Evolutionary conservation across 1,140 invertebrate species (phyloP).

Genomic region (Drosophila baimaii): DNA sequence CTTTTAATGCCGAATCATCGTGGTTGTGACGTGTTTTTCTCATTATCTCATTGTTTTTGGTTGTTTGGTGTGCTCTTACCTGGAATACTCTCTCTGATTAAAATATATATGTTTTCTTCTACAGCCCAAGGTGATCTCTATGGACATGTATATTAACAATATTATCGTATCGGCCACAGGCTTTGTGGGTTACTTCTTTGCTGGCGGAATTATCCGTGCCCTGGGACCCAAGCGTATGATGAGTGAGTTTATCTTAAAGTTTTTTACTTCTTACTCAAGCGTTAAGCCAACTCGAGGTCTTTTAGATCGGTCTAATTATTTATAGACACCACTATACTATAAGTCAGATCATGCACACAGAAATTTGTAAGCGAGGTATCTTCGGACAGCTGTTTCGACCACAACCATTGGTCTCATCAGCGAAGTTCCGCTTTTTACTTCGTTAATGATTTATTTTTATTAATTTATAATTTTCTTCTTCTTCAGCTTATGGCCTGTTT

Average conservation of each 20-base stretch:
- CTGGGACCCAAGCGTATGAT: slow-evolving; percentile 85
- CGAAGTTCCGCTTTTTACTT: no score
- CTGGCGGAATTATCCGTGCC: slow-evolving; percentile 84
- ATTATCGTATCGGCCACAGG: slow-evolving; percentile 85
- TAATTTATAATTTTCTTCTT: no score
- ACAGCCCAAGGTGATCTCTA: slow-evolving; percentile 74
- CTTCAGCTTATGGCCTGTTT: slow-evolving; percentile 80
- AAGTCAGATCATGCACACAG: no score
- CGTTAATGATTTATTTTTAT: no score
- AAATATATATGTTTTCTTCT: not conserved
- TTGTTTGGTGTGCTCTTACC: not conserved
- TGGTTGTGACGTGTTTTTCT: slow-evolving; percentile 13
- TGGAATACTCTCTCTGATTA: not conserved
- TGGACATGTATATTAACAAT: slow-evolving; percentile 86
- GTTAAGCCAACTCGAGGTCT: no score
- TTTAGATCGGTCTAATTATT: no score
- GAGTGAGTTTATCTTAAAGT: slow-evolving; percentile 45
- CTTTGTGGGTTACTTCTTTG: slow-evolving; percentile 85
- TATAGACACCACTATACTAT: no score
- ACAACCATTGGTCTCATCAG: no score
- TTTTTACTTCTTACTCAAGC: no score
- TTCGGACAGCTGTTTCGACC: no score
- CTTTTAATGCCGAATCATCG: slow-evolving; percentile 14
- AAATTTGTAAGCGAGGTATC: no score
- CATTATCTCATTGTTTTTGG: not conserved